Base-by-base conservation (phyloP, 2,797 vertebrate species). In the Melanotaenia nigrans region DNA sequence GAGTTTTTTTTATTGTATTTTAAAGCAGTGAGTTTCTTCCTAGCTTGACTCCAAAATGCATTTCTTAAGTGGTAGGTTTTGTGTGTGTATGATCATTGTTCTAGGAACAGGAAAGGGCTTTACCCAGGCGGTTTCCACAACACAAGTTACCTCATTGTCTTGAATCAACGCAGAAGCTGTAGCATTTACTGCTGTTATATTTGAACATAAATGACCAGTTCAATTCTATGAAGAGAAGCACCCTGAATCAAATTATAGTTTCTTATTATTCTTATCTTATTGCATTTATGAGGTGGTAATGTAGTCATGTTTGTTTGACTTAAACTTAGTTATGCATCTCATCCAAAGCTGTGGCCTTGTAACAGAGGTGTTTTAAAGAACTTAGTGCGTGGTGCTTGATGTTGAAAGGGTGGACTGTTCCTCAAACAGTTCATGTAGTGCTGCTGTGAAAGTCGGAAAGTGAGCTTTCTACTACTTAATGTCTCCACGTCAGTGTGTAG, bases 351-450 rank as follows among this genome's bases (percentile, higher is more conserved):
- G 14, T 0, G 49, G 13, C 60, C 72, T 69, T 54, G 59, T n/a
- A 59, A 61, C 69, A 75, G 61, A 61, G 49, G 76, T 58, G 64
- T 47, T 79, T 66, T 58, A n/a, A 73, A 62, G 61, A 58, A 25
- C 36, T 71, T 78, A 81, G 84, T 63, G 77, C 78, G 63, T 22
- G 1, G 77, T 32, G 67, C 61, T 58, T 66, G 85, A 62, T 81
- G 73, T 71, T 13, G 6, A 10, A 63, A 67, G 81, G 75, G 72
- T 67, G 77, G 71, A 74, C 75, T 56, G 38, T 56, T 56, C 49
- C 5, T 71, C 79, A 83, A 84, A 83, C 82, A 82, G 28, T 30
- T 32, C 61, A 36, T 72, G 56, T 80, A 82, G 67, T 24, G 65
- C 42, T 65, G 53, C 53, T 58, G 56, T 73, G 32, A 24, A 73